These are phyloP conservation scores for Nasalis larvatus DNA, from an alignment of 2,113 vertebrate species.

Conservation along the genomic window DNA sequence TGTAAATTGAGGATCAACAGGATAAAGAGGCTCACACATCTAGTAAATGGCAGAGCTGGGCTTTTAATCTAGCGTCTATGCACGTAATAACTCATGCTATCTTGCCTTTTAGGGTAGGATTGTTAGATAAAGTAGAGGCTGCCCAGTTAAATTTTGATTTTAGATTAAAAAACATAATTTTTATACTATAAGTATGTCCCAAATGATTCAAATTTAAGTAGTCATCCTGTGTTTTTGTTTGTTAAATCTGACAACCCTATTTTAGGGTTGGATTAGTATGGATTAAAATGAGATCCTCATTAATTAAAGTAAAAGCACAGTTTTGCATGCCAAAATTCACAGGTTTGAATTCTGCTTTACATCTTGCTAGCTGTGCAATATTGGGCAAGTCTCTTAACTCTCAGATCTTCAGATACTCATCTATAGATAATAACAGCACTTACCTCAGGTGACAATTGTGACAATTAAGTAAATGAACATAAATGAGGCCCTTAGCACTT, in stretches of 20 bases:
- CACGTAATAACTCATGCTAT: neutral
- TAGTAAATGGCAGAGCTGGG: neutral
- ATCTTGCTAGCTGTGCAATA: neutral
- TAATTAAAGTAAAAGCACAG: neutral
- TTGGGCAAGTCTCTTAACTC: neutral
- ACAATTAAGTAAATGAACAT: neutral
- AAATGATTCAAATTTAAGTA: neutral
- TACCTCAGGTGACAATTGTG: neutral
- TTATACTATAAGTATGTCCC: neutral
- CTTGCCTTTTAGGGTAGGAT: neutral
- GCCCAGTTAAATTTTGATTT: neutral
- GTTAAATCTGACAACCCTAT: neutral
- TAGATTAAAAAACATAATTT: neutral
- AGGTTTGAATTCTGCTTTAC: neutral
- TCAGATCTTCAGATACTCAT: neutral
- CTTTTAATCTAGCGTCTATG: neutral
- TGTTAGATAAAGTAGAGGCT: neutral
- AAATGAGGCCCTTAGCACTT: neutral
- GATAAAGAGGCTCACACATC: neutral
- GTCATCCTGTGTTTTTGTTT: neutral
- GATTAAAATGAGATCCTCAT: neutral
- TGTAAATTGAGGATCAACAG: neutral
- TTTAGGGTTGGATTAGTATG: neutral
- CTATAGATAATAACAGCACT: too few relatives aligned
- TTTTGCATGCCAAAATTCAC: neutral